A percentile compares a stretch with the other conserved stretches of the same genome.
Evolutionary conservation across 2,888 invertebrate species (phyloP).

Genomic region (Malachius bipustulatus): DNA sequence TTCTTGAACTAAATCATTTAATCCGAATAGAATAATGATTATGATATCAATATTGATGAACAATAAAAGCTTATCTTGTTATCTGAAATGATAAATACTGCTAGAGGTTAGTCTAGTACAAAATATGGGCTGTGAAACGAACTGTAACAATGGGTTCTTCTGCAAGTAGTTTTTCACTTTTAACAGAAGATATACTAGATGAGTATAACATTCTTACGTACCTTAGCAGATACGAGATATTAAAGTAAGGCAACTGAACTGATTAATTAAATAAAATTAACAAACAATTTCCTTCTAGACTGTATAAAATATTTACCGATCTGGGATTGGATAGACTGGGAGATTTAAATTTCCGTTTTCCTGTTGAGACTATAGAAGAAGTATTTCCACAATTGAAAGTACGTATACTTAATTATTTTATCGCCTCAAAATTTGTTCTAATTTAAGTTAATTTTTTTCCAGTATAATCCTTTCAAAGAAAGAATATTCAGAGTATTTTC

Average conservation of each 20-base stretch:
- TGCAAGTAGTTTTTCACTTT: constrained; percentile 35
- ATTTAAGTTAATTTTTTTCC: constrained; percentile 26
- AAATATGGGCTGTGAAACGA: too few species aligned
- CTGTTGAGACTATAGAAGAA: constrained; percentile 41
- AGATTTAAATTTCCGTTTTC: constrained; percentile 42
- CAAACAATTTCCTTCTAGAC: constrained; percentile 32
- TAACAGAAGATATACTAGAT: constrained; percentile 46
- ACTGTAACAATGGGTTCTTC: constrained; percentile 13
- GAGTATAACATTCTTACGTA: constrained; percentile 50
- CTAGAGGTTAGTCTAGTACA: too few species aligned
- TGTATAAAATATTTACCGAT: constrained; percentile 46
- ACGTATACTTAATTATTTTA: constrained; percentile 19
- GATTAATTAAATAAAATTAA: constrained; percentile 4
- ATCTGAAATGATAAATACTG: too few species aligned
- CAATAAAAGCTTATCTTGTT: too few species aligned
- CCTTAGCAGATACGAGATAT: constrained; percentile 48
- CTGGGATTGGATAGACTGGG: constrained; percentile 39
- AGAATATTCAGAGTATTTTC: constrained; percentile 64
- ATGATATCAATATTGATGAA: too few species aligned
- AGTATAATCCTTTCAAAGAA: constrained; percentile 66
- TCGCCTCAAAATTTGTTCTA: constrained; percentile 6
- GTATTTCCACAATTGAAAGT: constrained; percentile 58
- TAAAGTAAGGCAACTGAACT: constrained; percentile 40
- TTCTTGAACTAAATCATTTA: too few species aligned
- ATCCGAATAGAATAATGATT: too few species aligned